These are phyloP conservation scores for Agrenia bidenticulata DNA, from an alignment of 2,888 invertebrate species.

Conservation along the genomic window DNA sequence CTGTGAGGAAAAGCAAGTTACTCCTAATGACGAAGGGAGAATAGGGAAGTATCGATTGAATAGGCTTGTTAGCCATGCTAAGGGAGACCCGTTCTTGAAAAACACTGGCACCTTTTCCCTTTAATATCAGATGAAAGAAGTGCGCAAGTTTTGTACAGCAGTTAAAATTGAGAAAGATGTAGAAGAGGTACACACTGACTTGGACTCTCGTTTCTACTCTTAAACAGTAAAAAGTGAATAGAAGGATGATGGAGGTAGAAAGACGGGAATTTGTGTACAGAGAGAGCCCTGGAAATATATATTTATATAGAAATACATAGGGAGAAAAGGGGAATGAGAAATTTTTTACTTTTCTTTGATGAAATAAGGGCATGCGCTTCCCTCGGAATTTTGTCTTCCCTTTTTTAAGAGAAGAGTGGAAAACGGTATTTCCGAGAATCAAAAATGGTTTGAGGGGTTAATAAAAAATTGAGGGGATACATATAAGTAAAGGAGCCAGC, in stretches of 20 bases:
- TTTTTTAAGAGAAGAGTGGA: slow-evolving; percentile 43
- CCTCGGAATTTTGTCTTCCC: slow-evolving; percentile 43
- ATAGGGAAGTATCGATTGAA: slow-evolving; percentile 47
- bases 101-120: slow-evolving; percentile 40
- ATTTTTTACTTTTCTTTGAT: slow-evolving; percentile 51
- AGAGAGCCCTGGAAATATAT: slow-evolving; percentile 27
- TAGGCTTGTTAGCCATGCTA: slow-evolving; percentile 45
- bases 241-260: slow-evolving; percentile 5
- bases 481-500: slow-evolving; percentile 21
- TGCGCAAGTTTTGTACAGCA: slow-evolving; percentile 45
- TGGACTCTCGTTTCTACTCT: neutral
- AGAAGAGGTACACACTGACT: slow-evolving; percentile 1
- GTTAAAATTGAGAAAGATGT: slow-evolving; percentile 45
- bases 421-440: slow-evolving; percentile 51
- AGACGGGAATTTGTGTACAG: slow-evolving; percentile 17
- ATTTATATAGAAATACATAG: neutral
- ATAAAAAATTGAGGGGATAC: slow-evolving; percentile 52
- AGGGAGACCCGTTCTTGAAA: slow-evolving; percentile 44
- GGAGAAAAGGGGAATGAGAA: slow-evolving; percentile 40
- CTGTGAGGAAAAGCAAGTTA: slow-evolving; percentile 15
- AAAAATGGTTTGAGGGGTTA: slow-evolving; percentile 54
- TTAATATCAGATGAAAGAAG: slow-evolving; percentile 25
- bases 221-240: slow-evolving; percentile 8
- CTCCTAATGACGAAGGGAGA: slow-evolving; percentile 45
- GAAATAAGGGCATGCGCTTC: slow-evolving; percentile 51